Conservation (phyloP, 2,888 invertebrate species). For the Phyto melanocephala region DNA sequence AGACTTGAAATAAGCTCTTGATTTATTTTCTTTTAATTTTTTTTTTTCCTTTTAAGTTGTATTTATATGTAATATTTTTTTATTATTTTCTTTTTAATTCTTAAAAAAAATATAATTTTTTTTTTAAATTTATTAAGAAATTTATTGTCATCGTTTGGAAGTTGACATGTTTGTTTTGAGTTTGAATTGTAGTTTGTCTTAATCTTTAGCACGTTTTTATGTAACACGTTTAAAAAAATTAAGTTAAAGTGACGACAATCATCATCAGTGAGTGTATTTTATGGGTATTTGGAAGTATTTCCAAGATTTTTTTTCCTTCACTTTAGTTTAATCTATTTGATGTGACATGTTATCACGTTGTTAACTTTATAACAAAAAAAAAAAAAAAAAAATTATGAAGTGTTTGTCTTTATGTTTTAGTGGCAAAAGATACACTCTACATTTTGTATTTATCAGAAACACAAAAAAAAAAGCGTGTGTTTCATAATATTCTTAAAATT, state of each 20-base stretch:
- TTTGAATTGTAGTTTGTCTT: constrained; percentile 4
- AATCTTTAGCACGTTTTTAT: constrained; percentile 60
- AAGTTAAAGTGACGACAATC: constrained; percentile 7
- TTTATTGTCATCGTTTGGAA: constrained; percentile 7
- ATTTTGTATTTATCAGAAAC: background rate
- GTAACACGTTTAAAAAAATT: constrained; percentile 41
- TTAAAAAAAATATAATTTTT: background rate
- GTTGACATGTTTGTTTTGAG: constrained; percentile 6
- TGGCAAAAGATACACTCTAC: background rate
- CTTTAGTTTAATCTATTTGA: constrained; percentile 54
- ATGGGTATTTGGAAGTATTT: constrained; percentile 21
- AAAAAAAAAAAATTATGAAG: too few relatives aligned
- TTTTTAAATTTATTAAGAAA: constrained; percentile 15
- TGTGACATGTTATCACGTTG: constrained; percentile 62
- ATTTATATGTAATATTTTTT: background rate
- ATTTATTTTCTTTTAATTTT: background rate
- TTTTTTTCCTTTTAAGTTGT: background rate
- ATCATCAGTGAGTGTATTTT: constrained; percentile 4
- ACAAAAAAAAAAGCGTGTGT: too few relatives aligned
- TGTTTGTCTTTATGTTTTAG: background rate
- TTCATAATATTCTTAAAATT: too few relatives aligned
- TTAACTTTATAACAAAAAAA: constrained; percentile 5
- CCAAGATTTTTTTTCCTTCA: constrained; percentile 24
- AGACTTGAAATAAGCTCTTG: background rate
- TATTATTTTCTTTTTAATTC: background rate